Conservation (phyloP, 2,888 invertebrate genomes). For the Liodrosophila aerea region DNA sequence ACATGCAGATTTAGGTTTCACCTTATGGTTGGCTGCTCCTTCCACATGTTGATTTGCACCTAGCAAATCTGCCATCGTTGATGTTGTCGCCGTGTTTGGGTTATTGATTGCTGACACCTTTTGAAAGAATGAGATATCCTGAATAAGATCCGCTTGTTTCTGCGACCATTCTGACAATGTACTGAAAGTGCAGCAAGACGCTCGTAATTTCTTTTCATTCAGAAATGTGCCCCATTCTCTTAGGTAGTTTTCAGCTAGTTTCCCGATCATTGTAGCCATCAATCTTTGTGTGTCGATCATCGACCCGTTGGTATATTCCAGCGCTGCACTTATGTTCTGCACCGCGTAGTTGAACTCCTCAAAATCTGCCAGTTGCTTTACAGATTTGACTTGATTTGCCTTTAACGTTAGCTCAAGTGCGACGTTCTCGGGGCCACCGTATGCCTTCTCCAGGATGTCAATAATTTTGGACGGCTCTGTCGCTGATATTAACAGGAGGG, state of each 20-base stretch:
- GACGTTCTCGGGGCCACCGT: neutral
- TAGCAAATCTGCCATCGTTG: no score
- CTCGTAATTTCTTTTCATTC: no score
- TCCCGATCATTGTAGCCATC: constrained; percentile 4
- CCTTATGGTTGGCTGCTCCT: no score
- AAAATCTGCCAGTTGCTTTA: no score
- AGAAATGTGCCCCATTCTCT: neutral
- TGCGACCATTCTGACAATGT: neutral
- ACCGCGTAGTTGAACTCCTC: constrained; percentile 8
- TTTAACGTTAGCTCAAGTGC: no score
- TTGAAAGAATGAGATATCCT: constrained; percentile 9
- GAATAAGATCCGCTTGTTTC: neutral
- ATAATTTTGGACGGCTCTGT: constrained; percentile 3
- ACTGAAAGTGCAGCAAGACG: no score
- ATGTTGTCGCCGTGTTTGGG: no score
- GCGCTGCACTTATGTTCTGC: constrained; percentile 6
- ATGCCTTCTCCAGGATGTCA: neutral
- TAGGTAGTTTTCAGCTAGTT: constrained; percentile 6
- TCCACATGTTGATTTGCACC: no score
- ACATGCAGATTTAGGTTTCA: no score
- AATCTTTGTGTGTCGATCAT: constrained; percentile 7
- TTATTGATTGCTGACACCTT: neutral
- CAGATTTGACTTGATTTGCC: no score
- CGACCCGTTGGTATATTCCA: neutral
- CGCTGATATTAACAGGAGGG: constrained; percentile 6